Evolutionary conservation across 1,140 invertebrate genomes (phyloP).

Genomic region (Sarcophaga peregrina): DNA sequence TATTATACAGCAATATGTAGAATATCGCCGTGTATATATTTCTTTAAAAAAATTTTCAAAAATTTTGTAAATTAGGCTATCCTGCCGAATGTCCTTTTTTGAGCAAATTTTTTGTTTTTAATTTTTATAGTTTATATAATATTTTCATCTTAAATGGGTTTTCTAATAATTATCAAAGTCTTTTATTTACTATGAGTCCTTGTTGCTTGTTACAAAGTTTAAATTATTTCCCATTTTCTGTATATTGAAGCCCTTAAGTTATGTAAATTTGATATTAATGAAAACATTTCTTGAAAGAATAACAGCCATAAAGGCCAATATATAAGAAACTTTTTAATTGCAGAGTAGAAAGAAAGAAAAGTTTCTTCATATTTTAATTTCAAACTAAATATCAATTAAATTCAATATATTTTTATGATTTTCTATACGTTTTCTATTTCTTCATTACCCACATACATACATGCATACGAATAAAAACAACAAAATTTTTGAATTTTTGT

Average conservation of each 20-base stretch:
- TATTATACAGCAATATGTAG: too few species aligned
- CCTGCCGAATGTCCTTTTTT: too few species aligned
- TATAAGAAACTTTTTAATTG: constrained; percentile 37
- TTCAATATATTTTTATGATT: constrained; percentile 31
- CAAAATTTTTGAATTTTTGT: neutral
- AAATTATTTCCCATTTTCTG: neutral
- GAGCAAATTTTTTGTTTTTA: too few species aligned
- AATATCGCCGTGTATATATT: too few species aligned
- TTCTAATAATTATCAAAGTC: too few species aligned
- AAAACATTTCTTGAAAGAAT: neutral
- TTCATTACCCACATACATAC: neutral
- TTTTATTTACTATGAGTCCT: too few species aligned
- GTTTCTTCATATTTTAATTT: constrained; percentile 32
- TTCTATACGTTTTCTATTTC: neutral
- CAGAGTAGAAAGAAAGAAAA: constrained; percentile 1
- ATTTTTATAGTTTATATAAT: too few species aligned
- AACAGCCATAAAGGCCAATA: too few species aligned
- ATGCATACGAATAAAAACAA: neutral
- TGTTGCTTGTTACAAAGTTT: too few species aligned
- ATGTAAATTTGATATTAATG: neutral
- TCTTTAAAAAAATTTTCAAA: too few species aligned
- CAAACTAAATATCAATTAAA: constrained; percentile 42
- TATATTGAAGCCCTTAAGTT: neutral
- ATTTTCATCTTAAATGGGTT: too few species aligned
- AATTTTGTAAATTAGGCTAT: too few species aligned